A percentile compares a stretch with the other conserved stretches of the same genome.
phyloP scores from a whole-genome alignment of 37 sponge, comb jelly and placozoan genomes.

The Cladorhizidae sp. region DNA sequence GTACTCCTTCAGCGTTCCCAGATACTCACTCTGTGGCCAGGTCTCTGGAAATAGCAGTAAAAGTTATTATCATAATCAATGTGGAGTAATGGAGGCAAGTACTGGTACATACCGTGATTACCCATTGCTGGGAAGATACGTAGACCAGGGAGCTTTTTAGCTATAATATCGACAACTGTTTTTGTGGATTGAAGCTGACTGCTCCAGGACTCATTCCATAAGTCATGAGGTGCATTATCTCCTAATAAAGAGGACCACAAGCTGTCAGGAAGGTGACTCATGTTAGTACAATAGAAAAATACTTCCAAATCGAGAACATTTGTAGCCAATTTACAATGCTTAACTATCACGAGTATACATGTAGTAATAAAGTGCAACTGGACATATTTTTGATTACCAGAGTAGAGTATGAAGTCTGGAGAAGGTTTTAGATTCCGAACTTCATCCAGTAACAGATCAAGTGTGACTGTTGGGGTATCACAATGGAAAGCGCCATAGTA shows the following conservation, averaged over 20 bases:
- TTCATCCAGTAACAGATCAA: conserved; percentile 53
- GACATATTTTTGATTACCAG: conserved; percentile 24
- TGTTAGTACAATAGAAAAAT: no score
- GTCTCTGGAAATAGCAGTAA: conserved; percentile 29
- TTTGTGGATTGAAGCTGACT: conserved; percentile 48
- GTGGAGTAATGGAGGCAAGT: no score
- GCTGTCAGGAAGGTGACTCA: no score
- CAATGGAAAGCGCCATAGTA: conserved; percentile 75
- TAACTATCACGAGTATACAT: no score
- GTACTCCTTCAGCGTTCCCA: conserved; percentile 28
- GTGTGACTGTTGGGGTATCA: conserved; percentile 62
- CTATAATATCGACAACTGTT: conserved; percentile 55
- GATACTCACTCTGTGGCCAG: conserved; percentile 74
- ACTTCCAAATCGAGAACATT: no score
- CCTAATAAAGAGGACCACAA: conserved; percentile 42
- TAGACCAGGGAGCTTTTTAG: conserved; percentile 29
- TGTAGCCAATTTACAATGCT: no score
- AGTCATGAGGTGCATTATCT: conserved; percentile 85
- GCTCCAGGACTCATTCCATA: conserved; percentile 72
- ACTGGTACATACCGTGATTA: conserved; percentile 74
- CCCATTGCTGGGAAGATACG: conserved; percentile 85
- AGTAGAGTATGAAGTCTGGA: conserved; percentile 72
- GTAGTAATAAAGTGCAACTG: background rate
- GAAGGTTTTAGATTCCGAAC: conserved; percentile 46
- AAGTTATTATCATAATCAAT: background rate